These are phyloP conservation scores for Oasisia sp. DNA, from an alignment of 2,888 invertebrate genomes.

Conservation along the genomic window DNA sequence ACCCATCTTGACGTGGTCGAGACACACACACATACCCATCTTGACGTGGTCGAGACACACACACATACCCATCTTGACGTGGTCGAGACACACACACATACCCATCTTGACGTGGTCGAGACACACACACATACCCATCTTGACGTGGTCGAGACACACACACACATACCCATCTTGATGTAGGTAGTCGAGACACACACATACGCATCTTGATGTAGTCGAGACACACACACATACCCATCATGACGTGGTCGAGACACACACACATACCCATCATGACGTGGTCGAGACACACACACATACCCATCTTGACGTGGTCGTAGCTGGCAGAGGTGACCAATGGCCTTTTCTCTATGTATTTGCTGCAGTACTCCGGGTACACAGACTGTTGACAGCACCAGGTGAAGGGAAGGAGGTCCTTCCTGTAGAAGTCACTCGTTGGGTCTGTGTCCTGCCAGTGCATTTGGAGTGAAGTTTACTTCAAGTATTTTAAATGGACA, in stretches of 20 bases:
- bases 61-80: not conserved
- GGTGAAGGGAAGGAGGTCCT: not conserved
- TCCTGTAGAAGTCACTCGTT: not conserved
- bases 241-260: not conserved
- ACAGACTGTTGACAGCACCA: not conserved
- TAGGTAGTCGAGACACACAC: not conserved
- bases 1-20: not conserved
- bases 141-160: not conserved
- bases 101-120: not conserved
- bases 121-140: not conserved
- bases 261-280: constrained; percentile 2
- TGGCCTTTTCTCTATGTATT: not conserved
- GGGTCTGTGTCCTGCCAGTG: not conserved
- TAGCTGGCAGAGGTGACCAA: not conserved
- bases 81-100: not conserved
- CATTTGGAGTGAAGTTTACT: not conserved
- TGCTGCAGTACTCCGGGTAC: not conserved
- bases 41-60: not conserved
- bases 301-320: not conserved
- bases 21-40: not conserved
- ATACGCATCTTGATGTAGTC: not conserved
- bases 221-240: not conserved
- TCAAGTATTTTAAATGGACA: not conserved
- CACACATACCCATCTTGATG: not conserved
- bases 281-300: not conserved